Base-by-base conservation (phyloP, 2,113 vertebrate genomes). In the Pterophyllum scalare region DNA sequence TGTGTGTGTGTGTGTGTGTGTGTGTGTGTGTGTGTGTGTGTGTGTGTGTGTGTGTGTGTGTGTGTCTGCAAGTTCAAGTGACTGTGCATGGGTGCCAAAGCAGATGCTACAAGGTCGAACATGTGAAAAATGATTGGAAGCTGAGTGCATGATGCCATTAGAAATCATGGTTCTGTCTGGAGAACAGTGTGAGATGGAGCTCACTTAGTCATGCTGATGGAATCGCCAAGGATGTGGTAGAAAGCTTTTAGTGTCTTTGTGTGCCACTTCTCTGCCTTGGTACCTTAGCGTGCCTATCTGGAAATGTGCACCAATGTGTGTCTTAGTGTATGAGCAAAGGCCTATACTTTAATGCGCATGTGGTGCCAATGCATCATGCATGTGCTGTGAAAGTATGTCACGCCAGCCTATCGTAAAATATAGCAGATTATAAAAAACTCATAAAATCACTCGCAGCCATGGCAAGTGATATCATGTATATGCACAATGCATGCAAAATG, bases 401-500 rank as follows among this genome's bases (percentile, higher is more conserved):
- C 72, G 40, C 78, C 79, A 88, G 84, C 77, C 82, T 28, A 22
- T 89, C 46, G 33, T 81, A 72, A 81, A 81, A 84, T 83, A 62
- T 80, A 82, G 84, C 82, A 74, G 92, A 79, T 86, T 83, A 82
- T 85, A 70, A 60, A 60, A 49, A 75, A 56, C 80, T 78, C 83
- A 87, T 87, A 77, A 82, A 91, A 88, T 87, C 52, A 56, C 79
- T 81, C 72, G 15, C 81, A 87, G 80, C 84, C 49, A n/a, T 75
- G 76, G 28, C 57, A 79, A 82, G 84, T 54, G 67, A 54, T 72
- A 72, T 72, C 46, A 54, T 54, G 72, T 84, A 64, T 84, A 87
- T 90, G 83, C 88, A 93, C 88, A 90, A 88, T 91, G 92, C 85
- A 91, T 86, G 86, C 77, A 80, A 60, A 56, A 14, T 72, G 26